Base-by-base conservation (phyloP, 2,797 vertebrate species). In the Cirrhinus molitorella region DNA sequence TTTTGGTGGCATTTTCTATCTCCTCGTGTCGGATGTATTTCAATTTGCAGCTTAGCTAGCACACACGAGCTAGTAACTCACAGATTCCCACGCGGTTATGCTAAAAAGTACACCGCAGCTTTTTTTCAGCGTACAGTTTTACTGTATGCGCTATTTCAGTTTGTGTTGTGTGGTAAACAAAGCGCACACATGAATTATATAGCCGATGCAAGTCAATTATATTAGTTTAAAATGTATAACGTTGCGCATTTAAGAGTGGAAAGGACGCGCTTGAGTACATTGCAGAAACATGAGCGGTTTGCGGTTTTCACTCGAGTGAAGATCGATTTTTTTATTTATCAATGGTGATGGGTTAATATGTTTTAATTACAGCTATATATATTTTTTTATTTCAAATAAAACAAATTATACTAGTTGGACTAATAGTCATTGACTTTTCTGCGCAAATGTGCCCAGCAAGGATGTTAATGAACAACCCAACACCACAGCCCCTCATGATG, bases 1-100 rank as follows among this genome's bases (percentile, higher is more conserved):
- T 49, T 96, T 95, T 3, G 95, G 95, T 81, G 95, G 94, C 95
- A 96, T 96, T 85, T 84, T 68, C 63, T 28, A 3, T 23, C 25
- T 47, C 25, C 53, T 70, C 37, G 74, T 68, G 40, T 78, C 25
- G 3, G 14, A 40, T 11, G 25, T 59, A 16, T 53, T 55, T 43
- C 31, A 59, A 9, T 59, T 11, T 2, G 17, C 65, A 4, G 1
- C 3, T 74, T 5, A 28, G 25, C 37, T 66, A 82, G 57, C 71
- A 21, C 25, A 61, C 40, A 66, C 4, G 17, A 66, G 71, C 7
- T 34, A 43, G 37, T n/a, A 34, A 70, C 49, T 31, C n/a, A 31
- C 79, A 13, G 68, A 25, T 25, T 55, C n/a, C 59, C 71, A 67
- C 10, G 45, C 28, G 71, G 47, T 75, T 66, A 66, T 0, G 4